Base-by-base conservation (phyloP, 1,140 invertebrate genomes). In the Brachionus calyciflorus region DNA sequence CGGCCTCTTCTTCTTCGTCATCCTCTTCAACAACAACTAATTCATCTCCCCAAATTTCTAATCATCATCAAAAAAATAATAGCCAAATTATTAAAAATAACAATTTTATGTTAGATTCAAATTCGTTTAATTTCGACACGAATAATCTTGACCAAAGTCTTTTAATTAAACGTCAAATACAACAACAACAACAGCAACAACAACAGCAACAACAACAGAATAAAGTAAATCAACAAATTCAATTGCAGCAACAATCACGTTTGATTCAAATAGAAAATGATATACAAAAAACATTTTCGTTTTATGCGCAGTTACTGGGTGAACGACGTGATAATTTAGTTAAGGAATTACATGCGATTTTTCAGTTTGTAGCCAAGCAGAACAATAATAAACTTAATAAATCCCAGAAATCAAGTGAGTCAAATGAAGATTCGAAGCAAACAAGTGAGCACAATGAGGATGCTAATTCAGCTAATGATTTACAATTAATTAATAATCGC, bases 311-410 rank as follows among this genome's bases (percentile, higher is more conserved):
- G 17, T 41, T 44, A 28, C 44, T 65, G 37, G 30, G 9, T 24
- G 60, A 65, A 44, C 26, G 40, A 26, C 33, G 60, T 5, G 60
- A 65, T 9, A 26, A 0, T 26, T 44, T 65, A 24, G 1, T 65
- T n/a, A 46, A 65, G 44, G 60, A 65, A 44, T 44, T 65, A 37
- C 60, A 65, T 44, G 19, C 60, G 3, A 65, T 65, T 12, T 65
- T 65, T 65, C 60, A 65, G 19, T 65, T 65, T 65, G 19, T 65
- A 6, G 37, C 44, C 3, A 65, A 65, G 24, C 60, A 65, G 21
- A 65, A 65, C 60, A 44, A 37, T 65, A 21, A 40, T 10, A 65
- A 12, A 26, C 51, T 30, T 30, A 17, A 14, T n/a, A 28, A 44
- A 65, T 21, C 17, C 4, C 1, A 3, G 37, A 65, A 65, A 44